Percentiles rank a stretch among this genome's conserved stretches.
Evolutionary conservation across 37 sponge, comb jelly and placozoan genomes (phyloP).

Genomic region (Bolinopsis microptera): DNA sequence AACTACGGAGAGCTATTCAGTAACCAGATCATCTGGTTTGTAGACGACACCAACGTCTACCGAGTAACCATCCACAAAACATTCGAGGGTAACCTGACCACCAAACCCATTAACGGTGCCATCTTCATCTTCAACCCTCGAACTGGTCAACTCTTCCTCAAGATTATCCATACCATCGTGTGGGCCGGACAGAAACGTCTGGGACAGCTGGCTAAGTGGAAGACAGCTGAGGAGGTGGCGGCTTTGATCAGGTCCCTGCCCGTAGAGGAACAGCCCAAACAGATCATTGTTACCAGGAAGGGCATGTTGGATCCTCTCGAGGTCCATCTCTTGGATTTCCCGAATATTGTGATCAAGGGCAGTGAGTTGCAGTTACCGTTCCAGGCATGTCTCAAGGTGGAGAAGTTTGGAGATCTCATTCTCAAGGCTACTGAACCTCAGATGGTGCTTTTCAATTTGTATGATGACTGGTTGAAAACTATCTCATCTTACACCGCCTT

Average conservation of each 20-base stretch:
- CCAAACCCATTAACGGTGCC: constrained; percentile 99
- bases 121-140: constrained; percentile 99
- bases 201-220: constrained; percentile 99
- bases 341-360: constrained; percentile 99
- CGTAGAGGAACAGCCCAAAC: constrained; percentile 99
- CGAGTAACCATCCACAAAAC: constrained; percentile 99
- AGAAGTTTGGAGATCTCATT: constrained; percentile 98
- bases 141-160: constrained; percentile 98
- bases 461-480: constrained; percentile 99
- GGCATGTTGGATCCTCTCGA: constrained; percentile 99
- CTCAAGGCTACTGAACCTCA: constrained; percentile 98
- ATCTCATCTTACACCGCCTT: constrained; percentile 98
- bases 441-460: constrained; percentile 99
- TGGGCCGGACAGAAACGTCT: constrained; percentile 99
- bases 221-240: constrained; percentile 99
- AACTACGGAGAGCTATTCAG: constrained; percentile 99
- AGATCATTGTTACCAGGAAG: constrained; percentile 98
- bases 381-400: constrained; percentile 98
- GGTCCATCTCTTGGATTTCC: constrained; percentile 98
- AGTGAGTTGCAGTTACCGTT: constrained; percentile 99
- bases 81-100: constrained; percentile 98
- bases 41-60: constrained; percentile 99
- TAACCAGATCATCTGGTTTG: constrained; percentile 99
- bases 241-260: constrained; percentile 98
- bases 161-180: constrained; percentile 99